Conservation (phyloP, 2,113 vertebrate species). For the Stegostoma tigrinum region DNA sequence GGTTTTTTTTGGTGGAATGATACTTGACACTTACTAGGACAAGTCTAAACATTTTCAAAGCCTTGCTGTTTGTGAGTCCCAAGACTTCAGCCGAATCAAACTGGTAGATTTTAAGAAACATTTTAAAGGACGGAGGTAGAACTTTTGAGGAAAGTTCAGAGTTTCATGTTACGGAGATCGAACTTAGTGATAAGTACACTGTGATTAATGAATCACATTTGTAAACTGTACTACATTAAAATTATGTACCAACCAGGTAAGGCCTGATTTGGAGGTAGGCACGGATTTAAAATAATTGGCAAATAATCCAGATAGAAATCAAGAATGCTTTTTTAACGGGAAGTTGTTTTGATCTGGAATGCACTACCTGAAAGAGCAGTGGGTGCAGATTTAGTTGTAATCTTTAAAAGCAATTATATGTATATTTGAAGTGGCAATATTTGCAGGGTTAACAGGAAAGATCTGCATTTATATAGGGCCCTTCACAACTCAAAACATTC, state of each 20-base stretch:
- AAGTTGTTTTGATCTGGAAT: background rate
- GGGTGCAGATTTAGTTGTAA: background rate
- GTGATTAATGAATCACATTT: background rate
- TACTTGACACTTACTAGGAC: background rate
- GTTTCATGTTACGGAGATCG: background rate
- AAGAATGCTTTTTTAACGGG: background rate
- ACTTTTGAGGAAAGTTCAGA: background rate
- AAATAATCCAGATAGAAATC: background rate
- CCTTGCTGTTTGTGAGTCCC: background rate
- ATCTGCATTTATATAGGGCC: background rate
- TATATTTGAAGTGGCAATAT: background rate
- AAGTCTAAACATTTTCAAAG: background rate
- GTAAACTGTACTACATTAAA: background rate
- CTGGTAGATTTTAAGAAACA: background rate
- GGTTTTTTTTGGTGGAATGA: background rate
- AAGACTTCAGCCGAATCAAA: background rate
- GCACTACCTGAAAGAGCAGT: too few species aligned
- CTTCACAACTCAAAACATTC: background rate
- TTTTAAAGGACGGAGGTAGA: background rate
- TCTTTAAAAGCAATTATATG: background rate
- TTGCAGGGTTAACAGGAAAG: background rate
- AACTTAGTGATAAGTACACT: background rate
- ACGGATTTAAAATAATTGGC: background rate
- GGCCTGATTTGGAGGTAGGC: too few species aligned
- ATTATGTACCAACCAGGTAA: too few species aligned